phyloP scores from a whole-genome alignment of 2,888 invertebrate species.

The Cryptocephalus moraei region DNA sequence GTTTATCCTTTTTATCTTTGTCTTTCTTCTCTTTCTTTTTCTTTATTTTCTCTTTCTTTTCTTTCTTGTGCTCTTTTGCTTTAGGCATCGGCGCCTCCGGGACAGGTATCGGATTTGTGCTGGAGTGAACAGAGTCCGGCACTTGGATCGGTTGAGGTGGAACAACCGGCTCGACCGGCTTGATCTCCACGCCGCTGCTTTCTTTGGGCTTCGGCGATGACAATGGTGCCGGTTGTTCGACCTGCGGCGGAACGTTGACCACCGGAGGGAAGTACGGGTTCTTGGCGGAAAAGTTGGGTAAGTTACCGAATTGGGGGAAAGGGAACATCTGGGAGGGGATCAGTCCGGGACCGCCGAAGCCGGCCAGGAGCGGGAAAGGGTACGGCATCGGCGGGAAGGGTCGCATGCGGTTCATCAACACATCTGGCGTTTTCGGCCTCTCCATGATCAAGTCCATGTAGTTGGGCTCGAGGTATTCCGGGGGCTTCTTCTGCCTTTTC shows the following conservation, averaged over 20 bases:
- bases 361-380: conserved; percentile 44
- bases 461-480: conserved; percentile 22
- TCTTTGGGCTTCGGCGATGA: conserved; percentile 16
- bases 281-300: conserved; percentile 44
- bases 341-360: conserved; percentile 35
- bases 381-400: conserved; percentile 26
- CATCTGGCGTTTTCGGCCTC: conserved; percentile 35
- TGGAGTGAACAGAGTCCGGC: conserved; percentile 6
- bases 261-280: conserved; percentile 47
- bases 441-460: conserved; percentile 28
- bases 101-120: neutral
- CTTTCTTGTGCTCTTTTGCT: conserved; percentile 44
- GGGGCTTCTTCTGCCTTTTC: conserved; percentile 19
- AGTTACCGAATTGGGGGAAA: conserved; percentile 28
- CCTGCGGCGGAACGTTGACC: conserved; percentile 43
- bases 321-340: conserved; percentile 31
- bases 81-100: conserved; percentile 15
- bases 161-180: conserved; percentile 12
- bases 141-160: conserved; percentile 15
- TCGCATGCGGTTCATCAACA: conserved; percentile 20
- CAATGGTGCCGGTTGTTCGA: conserved; percentile 16
- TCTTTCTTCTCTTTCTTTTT: conserved; percentile 51
- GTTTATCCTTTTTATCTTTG: conserved; percentile 41
- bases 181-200: conserved; percentile 7
- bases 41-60: conserved; percentile 57